Base-by-base conservation (phyloP, 2,113 vertebrate species). In the Marmota flaviventris region DNA sequence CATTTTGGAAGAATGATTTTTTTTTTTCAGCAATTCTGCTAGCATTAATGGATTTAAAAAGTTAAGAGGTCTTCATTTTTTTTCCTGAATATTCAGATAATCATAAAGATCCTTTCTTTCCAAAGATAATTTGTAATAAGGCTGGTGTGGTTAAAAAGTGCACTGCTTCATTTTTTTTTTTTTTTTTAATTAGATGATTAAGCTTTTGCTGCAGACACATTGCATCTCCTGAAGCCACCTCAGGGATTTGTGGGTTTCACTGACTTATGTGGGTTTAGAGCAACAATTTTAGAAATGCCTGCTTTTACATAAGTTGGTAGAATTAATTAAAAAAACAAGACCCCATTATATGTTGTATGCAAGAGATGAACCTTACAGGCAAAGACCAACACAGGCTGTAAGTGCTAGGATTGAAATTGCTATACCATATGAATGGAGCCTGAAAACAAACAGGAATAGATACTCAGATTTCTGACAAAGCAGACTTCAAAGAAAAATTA, bases 1-100 rank as follows among this genome's bases (percentile, higher is more conserved):
- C 45, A 81, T 0, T 90, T 93, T 97, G 76, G 45, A 94, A 95
- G 85, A 83, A 95, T 42, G 10, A 93, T n/a, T 91, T 81, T 91
- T 81, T n/a, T 95, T 81, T 95, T 85, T 37, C 22, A 48, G 37
- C 73, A 82, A 8, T 91, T 76, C 86, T 84, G n/a, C 20, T 53
- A 65, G 11, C 9, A 86, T 51, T 32, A 83, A 25, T 94, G 51
- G 69, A 5, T 91, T 20, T 75, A 69, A 72, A 88, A 89, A 58
- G 25, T 29, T 42, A 56, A 93, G 69, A 88, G 70, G 34, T 73
- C 95, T 84, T 6, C 16, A 2, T 34, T 48, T 72, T 94, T 88
- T 88, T 73, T 72, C 34, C 67, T 95, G 32, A 1, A 48, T 56
- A 32, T 93, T 85, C n/a, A 81, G n/a, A 75, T 88, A 72, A 8